phyloP scores from a whole-genome alignment of 2,888 invertebrate species.

The Leptodirus hochenwartii region DNA sequence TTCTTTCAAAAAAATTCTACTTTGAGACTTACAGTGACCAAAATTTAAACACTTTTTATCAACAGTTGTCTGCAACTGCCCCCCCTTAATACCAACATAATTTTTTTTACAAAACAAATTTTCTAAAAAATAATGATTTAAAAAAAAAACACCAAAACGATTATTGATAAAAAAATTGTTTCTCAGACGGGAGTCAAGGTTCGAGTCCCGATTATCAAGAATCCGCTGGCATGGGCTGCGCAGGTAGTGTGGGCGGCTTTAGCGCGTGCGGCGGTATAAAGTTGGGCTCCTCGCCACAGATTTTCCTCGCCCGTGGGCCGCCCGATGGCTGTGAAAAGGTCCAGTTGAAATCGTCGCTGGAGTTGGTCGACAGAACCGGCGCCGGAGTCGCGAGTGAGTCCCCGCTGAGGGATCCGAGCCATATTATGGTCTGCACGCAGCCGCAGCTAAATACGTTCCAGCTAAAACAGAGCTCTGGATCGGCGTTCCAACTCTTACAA shows the following conservation, averaged over 20 bases:
- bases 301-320: constrained; percentile 71
- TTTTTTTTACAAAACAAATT: no score
- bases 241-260: constrained; percentile 1
- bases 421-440: no score
- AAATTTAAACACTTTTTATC: constrained; percentile 1
- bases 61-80: neutral
- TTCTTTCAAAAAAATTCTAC: no score
- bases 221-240: no score
- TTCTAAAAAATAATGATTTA: no score
- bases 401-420: no score
- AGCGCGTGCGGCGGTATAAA: constrained; percentile 27
- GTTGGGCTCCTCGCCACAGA: constrained; percentile 65
- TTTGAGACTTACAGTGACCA: no score
- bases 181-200: constrained; percentile 50
- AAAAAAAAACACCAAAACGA: neutral
- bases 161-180: constrained; percentile 2
- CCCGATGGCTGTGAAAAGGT: constrained; percentile 84
- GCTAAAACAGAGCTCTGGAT: constrained; percentile 59
- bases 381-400: no score
- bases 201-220: constrained; percentile 57
- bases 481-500: constrained; percentile 60
- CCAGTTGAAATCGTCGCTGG: constrained; percentile 48
- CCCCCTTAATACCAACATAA: no score
- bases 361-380: no score
- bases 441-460: constrained; percentile 53